phyloP scores from a whole-genome alignment of 2,888 invertebrate genomes.

The Ganaspis brasiliensis region DNA sequence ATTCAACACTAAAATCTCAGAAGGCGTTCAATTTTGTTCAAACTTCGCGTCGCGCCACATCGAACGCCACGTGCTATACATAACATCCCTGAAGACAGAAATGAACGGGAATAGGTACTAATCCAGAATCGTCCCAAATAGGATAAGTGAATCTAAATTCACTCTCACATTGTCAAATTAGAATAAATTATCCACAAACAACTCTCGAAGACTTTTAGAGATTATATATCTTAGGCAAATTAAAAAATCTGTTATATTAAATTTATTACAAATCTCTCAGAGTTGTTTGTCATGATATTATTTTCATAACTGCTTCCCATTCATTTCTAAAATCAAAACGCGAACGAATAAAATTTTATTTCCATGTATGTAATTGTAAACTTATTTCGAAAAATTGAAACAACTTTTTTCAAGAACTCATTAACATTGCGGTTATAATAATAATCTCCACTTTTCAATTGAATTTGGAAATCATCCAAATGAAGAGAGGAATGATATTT shows the following conservation, averaged over 20 bases:
- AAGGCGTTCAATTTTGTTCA: constrained; percentile 42
- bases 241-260: background rate
- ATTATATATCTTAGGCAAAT: background rate
- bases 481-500: background rate
- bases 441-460: background rate
- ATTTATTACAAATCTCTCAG: background rate
- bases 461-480: background rate
- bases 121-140: background rate
- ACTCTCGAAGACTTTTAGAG: background rate
- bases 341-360: constrained; percentile 21
- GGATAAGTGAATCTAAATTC: background rate
- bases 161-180: background rate
- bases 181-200: background rate
- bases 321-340: background rate
- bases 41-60: constrained; percentile 9
- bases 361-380: background rate
- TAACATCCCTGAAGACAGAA: background rate
- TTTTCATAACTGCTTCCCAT: background rate
- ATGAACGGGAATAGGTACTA: background rate
- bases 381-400: background rate
- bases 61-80: constrained; percentile 1
- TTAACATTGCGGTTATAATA: too few relatives aligned
- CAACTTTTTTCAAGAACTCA: background rate
- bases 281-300: background rate
- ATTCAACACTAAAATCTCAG: constrained; percentile 35